These are phyloP conservation scores for Lithobates sylvaticus DNA, from an alignment of 2,797 vertebrate genomes.

Conservation along the genomic window DNA sequence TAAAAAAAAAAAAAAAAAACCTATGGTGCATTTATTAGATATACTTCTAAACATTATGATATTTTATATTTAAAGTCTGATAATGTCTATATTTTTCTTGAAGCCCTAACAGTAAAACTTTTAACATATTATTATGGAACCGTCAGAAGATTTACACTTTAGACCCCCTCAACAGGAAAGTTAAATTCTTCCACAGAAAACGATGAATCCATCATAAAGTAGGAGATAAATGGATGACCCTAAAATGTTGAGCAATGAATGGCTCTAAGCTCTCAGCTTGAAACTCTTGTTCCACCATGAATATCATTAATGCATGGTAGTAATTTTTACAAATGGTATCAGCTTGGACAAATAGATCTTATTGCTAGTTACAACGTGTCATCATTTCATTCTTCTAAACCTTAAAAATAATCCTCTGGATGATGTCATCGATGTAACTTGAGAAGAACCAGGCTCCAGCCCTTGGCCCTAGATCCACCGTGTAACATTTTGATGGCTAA, in stretches of 20 bases:
- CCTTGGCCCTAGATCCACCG: conserved; percentile 82
- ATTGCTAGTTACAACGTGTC: conserved; percentile 77
- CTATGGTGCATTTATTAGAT: neutral
- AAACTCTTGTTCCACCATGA: conserved; percentile 67
- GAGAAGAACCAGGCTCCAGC: conserved; percentile 85
- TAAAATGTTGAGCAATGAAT: conserved; percentile 60
- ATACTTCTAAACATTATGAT: neutral
- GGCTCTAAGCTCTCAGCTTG: conserved; percentile 66
- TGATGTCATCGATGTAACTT: conserved; percentile 86
- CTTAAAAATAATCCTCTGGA: conserved; percentile 88
- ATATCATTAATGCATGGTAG: conserved; percentile 78
- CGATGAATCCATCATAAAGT: neutral
- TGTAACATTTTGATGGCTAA: conserved; percentile 96
- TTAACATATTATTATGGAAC: neutral
- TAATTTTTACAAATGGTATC: conserved; percentile 82
- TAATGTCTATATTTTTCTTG: neutral
- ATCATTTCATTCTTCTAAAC: conserved; percentile 90
- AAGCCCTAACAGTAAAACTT: conserved; percentile 12
- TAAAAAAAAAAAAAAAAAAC: neutral
- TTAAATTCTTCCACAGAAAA: neutral
- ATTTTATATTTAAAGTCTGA: neutral
- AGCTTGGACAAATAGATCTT: conserved; percentile 71
- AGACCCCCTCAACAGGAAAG: neutral
- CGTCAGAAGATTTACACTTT: neutral
- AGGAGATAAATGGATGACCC: neutral